Conservation (phyloP, 2,888 invertebrate genomes). For the Myopa testacea region DNA sequence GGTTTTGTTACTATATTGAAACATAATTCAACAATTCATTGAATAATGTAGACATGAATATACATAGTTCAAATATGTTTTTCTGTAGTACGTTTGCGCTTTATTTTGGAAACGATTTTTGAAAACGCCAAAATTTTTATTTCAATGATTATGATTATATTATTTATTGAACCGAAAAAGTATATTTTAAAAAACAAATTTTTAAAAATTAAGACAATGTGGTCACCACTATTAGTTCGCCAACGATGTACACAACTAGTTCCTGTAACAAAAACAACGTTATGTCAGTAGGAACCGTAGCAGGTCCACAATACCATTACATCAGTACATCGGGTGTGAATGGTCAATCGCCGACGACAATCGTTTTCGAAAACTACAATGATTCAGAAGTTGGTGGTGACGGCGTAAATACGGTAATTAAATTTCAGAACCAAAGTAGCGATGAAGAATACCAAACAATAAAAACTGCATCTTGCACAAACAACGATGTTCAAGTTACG, state of each 20-base stretch:
- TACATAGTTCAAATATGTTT: not conserved
- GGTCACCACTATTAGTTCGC: slow-evolving; percentile 68
- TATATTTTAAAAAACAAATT: slow-evolving; percentile 63
- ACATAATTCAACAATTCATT: not conserved
- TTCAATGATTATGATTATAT: slow-evolving; percentile 37
- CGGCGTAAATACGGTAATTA: slow-evolving; percentile 56
- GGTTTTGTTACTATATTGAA: not conserved
- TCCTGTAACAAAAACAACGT: slow-evolving; percentile 43
- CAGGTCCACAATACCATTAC: slow-evolving; percentile 58
- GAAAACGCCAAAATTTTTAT: slow-evolving; percentile 33
- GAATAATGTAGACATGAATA: not conserved
- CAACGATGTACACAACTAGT: slow-evolving; percentile 57
- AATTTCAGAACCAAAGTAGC: slow-evolving; percentile 51
- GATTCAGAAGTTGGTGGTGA: slow-evolving; percentile 53
- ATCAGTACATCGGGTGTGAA: slow-evolving; percentile 61
- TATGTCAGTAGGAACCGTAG: slow-evolving; percentile 34
- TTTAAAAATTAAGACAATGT: slow-evolving; percentile 68
- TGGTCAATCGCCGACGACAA: slow-evolving; percentile 59
- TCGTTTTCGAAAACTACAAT: slow-evolving; percentile 63
- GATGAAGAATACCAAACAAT: slow-evolving; percentile 27
- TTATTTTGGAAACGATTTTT: not conserved
- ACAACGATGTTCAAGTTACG: not conserved
- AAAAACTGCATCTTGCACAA: slow-evolving; percentile 9
- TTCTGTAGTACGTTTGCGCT: not conserved
- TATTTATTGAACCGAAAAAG: slow-evolving; percentile 43